Evolutionary conservation across 2,113 vertebrate species (phyloP).

Genomic region (Corythornis cristatus): DNA sequence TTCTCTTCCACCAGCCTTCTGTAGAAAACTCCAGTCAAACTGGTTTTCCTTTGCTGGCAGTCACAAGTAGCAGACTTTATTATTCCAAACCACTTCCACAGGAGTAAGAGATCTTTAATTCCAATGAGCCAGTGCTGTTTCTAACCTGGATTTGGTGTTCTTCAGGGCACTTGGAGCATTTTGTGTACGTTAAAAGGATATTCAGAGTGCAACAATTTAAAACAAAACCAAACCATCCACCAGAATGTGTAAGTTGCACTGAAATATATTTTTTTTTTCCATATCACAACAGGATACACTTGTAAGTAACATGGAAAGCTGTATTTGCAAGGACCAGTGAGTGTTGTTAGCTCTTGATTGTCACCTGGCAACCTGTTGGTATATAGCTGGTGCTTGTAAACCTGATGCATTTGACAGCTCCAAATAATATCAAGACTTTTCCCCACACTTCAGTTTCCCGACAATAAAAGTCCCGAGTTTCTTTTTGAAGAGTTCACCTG

Average conservation of each 20-base stretch:
- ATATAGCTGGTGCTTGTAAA: not conserved
- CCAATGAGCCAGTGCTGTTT: not conserved
- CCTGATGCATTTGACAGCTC: not conserved
- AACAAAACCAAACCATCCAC: not conserved
- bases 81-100: not conserved
- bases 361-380: not conserved
- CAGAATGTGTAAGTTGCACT: not conserved
- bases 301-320: not conserved
- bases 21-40: conserved; percentile 41
- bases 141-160: not conserved
- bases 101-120: not conserved
- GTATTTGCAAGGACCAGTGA: not conserved
- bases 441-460: not conserved
- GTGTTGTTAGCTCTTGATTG: not conserved
- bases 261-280: not conserved
- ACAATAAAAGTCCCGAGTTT: not conserved
- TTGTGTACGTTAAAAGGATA: not conserved
- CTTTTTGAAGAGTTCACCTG: not conserved
- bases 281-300: not conserved
- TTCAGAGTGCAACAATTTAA: not conserved
- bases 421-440: not conserved
- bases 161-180: not conserved
- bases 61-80: not conserved
- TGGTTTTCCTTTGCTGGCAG: conserved; percentile 41
- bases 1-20: not conserved